Evolutionary conservation across 1,140 invertebrate species (phyloP).

Genomic region (Cryptotermes secundus): DNA sequence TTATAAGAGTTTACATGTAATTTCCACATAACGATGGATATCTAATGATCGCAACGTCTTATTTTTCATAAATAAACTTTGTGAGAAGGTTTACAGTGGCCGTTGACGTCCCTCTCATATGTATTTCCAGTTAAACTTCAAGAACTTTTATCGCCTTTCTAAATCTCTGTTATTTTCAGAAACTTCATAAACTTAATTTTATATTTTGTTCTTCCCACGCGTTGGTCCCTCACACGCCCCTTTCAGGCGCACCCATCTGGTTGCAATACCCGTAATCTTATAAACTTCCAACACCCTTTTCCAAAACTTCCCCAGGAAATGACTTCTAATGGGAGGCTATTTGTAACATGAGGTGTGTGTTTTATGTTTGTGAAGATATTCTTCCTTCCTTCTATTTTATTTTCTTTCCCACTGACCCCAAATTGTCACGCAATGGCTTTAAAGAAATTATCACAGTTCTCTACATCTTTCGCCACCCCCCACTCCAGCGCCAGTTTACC

Average conservation of each 20-base stretch:
- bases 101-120: too few species aligned
- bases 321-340: not conserved
- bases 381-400: not conserved
- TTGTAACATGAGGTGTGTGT: not conserved
- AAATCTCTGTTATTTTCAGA: not conserved
- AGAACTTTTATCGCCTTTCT: not conserved
- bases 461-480: not conserved
- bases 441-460: slow-evolving; percentile 9
- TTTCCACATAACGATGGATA: too few species aligned
- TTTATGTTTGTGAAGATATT: not conserved
- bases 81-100: too few species aligned
- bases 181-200: not conserved
- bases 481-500: too few species aligned
- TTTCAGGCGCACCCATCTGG: not conserved
- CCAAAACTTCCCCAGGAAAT: not conserved
- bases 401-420: not conserved
- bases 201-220: not conserved
- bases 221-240: not conserved
- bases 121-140: too few species aligned
- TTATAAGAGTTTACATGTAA: too few species aligned
- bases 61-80: too few species aligned
- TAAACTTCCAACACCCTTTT: not conserved
- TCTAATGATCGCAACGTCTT: too few species aligned
- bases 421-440: not conserved
- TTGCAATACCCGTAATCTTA: not conserved